Conservation (phyloP, 2,113 vertebrate species). For the Elephas maximus region DNA sequence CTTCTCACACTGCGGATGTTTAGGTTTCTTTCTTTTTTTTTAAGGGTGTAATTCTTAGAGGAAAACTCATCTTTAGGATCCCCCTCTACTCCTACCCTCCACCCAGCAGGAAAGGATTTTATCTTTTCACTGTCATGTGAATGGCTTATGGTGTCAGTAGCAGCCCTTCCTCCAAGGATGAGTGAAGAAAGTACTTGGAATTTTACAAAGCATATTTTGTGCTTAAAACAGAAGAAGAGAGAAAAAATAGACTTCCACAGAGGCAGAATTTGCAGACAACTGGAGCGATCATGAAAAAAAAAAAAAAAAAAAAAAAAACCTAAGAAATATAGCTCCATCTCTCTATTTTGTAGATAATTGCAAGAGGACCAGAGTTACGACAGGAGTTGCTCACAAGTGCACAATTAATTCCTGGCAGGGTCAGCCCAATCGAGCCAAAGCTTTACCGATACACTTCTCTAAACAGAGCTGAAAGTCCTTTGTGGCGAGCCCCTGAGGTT, state of each 20-base stretch:
- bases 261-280: constrained; percentile 14
- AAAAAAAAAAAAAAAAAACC: constrained; percentile 10
- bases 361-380: neutral
- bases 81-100: neutral
- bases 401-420: neutral
- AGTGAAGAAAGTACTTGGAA: neutral
- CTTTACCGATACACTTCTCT: neutral
- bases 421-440: neutral
- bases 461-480: neutral
- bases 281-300: neutral
- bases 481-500: constrained; percentile 16
- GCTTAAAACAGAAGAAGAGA: neutral
- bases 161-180: neutral
- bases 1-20: neutral
- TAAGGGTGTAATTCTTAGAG: constrained; percentile 49
- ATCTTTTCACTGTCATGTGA: neutral
- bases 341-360: constrained; percentile 24
- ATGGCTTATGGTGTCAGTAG: neutral
- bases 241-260: constrained; percentile 25
- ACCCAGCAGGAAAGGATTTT: neutral
- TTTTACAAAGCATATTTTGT: constrained; percentile 4
- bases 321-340: neutral
- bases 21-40: neutral
- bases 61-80: constrained; percentile 21
- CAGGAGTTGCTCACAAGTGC: neutral